phyloP scores from a whole-genome alignment of 2,888 invertebrate genomes.

The Meteorus cinctellus region DNA sequence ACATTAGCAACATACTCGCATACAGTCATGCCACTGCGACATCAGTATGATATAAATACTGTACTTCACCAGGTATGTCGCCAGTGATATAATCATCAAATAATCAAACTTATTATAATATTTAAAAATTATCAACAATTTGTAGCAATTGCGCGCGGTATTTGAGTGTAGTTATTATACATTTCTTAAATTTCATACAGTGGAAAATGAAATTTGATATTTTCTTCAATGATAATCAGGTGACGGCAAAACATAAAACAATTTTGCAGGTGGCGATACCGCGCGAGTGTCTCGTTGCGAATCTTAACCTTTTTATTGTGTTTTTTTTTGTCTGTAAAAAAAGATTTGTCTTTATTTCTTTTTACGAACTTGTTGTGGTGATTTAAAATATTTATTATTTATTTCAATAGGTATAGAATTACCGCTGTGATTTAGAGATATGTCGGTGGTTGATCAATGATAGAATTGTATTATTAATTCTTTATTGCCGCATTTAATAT shows the following conservation, averaged over 20 bases:
- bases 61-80: constrained; percentile 17
- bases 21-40: background rate
- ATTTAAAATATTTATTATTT: background rate
- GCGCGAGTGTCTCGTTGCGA: too few species aligned
- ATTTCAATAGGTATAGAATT: background rate
- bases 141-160: background rate
- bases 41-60: background rate
- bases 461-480: background rate
- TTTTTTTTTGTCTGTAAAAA: background rate
- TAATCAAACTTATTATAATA: background rate
- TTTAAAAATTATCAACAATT: background rate
- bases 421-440: background rate
- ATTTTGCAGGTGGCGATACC: constrained; percentile 4
- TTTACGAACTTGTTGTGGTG: background rate
- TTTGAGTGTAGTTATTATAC: background rate
- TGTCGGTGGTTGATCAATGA: background rate
- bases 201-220: background rate
- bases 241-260: background rate
- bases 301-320: constrained; percentile 8
- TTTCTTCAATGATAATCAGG: background rate
- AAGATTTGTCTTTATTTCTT: background rate
- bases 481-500: background rate
- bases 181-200: background rate
- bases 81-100: background rate
- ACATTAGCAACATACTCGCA: background rate